Evolutionary conservation across 2,113 vertebrate species (phyloP).

Genomic region (Albula glossodonta): DNA sequence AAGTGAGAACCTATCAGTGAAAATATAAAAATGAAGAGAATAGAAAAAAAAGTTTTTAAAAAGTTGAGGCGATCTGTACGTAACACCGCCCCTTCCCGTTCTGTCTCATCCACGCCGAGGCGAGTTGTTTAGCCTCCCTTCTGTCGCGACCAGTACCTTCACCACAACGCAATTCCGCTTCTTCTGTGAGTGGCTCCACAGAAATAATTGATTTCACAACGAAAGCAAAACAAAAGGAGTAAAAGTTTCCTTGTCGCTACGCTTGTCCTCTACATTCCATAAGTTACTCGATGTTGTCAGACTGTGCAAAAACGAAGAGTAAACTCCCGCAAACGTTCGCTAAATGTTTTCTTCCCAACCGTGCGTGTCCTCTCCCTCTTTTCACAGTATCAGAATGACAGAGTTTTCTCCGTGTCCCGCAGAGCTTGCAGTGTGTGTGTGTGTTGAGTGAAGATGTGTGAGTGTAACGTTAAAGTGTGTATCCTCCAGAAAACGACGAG

Average conservation of each 20-base stretch:
- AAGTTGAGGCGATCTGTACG: not conserved
- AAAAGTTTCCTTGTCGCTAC: not conserved
- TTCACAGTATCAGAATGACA: not conserved
- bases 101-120: not conserved
- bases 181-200: not conserved
- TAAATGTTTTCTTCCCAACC: not conserved
- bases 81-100: not conserved
- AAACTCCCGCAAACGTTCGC: not conserved
- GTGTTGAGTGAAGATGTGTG: not conserved
- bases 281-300: not conserved
- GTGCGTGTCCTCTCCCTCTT: not conserved
- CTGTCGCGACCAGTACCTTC: not conserved
- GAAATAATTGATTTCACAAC: not conserved
- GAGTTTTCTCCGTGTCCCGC: not conserved
- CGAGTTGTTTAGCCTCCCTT: not conserved
- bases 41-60: not conserved
- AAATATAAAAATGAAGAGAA: not conserved
- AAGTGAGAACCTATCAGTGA: not conserved
- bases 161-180: not conserved
- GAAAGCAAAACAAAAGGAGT: not conserved
- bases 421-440: not conserved
- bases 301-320: not conserved
- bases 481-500: conserved; percentile 1
- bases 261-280: not conserved
- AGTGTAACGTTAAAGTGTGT: not conserved